phyloP scores from a whole-genome alignment of 2,113 vertebrate species.

The Mus musculus region DNA sequence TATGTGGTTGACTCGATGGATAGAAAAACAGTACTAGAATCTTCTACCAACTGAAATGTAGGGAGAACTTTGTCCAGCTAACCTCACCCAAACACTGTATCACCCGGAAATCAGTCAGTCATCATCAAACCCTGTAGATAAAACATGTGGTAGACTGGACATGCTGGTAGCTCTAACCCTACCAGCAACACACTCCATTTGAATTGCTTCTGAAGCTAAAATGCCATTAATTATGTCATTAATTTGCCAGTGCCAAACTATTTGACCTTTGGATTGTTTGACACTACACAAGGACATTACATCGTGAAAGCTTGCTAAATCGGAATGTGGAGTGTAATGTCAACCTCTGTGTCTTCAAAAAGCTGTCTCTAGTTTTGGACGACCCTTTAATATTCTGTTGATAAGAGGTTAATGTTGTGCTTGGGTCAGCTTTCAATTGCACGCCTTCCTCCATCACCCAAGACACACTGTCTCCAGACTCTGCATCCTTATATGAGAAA shows the following conservation, averaged over 20 bases:
- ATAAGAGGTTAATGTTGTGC: background rate
- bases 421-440: background rate
- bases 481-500: background rate
- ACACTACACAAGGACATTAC: background rate
- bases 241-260: background rate
- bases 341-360: background rate
- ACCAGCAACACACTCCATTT: background rate
- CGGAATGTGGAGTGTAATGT: background rate
- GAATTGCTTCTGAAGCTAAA: background rate
- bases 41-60: background rate
- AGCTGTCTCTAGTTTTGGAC: background rate
- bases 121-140: background rate
- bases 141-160: background rate
- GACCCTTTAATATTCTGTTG: background rate
- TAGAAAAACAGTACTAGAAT: background rate
- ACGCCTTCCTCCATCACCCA: background rate
- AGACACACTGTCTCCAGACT: background rate
- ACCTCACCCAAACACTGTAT: background rate
- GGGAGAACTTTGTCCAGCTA: background rate
- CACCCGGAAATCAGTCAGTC: background rate
- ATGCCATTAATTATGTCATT: background rate
- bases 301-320: background rate
- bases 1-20: background rate
- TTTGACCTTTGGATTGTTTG: background rate
- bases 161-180: background rate